Conservation (phyloP, 2,797 vertebrate genomes). For the Sebastolobus altivelis region DNA sequence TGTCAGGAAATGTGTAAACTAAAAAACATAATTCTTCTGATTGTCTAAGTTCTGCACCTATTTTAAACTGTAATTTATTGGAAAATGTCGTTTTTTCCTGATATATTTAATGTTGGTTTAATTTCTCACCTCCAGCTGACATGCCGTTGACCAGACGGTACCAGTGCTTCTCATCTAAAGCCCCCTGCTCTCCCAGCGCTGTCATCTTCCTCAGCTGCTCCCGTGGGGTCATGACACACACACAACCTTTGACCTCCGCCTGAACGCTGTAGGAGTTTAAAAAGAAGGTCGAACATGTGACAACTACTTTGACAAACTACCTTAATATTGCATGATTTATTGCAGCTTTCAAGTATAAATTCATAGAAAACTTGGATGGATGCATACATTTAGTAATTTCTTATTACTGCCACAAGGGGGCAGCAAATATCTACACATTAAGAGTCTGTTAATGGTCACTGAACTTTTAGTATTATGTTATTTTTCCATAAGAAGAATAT, state of each 20-base stretch:
- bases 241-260: slow-evolving; percentile 60
- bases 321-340: not conserved
- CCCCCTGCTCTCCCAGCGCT: slow-evolving; percentile 87
- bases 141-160: slow-evolving; percentile 90
- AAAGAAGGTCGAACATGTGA: not conserved
- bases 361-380: not conserved
- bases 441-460: not conserved
- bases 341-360: not conserved
- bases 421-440: slow-evolving; percentile 24
- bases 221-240: slow-evolving; percentile 88
- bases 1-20: not conserved
- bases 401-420: slow-evolving; percentile 34
- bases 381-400: not conserved
- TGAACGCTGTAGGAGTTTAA: slow-evolving; percentile 29
- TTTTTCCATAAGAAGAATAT: not conserved
- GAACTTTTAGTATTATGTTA: not conserved
- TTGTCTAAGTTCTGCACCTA: not conserved
- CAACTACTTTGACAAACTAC: not conserved
- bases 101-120: not conserved
- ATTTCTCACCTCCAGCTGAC: slow-evolving; percentile 89
- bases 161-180: slow-evolving; percentile 91
- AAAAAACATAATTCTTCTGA: not conserved
- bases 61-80: not conserved
- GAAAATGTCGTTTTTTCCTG: not conserved
- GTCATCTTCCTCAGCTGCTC: slow-evolving; percentile 92